Base-by-base conservation (phyloP, 1,140 invertebrate species). In the Dermatophagoides farinae region DNA sequence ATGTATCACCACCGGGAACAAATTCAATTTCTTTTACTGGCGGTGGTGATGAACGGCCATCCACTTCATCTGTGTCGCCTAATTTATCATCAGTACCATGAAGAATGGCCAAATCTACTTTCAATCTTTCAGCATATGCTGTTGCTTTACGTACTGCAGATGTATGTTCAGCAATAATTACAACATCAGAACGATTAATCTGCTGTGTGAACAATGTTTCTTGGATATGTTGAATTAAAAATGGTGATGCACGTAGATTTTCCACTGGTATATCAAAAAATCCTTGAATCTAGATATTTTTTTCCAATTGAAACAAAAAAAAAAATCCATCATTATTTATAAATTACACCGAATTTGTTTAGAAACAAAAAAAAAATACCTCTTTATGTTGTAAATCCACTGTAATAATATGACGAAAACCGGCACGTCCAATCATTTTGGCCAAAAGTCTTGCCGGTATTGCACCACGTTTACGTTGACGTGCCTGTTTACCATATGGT, bases 371-470 rank as follows among this genome's bases (percentile, higher is more conserved):
- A n/a, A n/a, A n/a, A n/a, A n/a, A n/a, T 54, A 97, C 96, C 76
- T 98, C 95, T 71, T 98, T 98, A 70, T 96, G 90, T 73, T 98
- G 95, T 12, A 99, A 76, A 76, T 99, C 95, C 86, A 99, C 92
- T 0, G 93, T 97, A 60, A 97, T 97, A 40, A 97, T 80, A 69
- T 97, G 91, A 41, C 83, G 88, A 25, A 97, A 77, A 38, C 76
- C 93, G 43, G 92, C 89, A 68, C 87, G 89, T 69, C 84, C 86
- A 75, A 95, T 82, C 87, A 96, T 91, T 72, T 95, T 88, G 43
- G 93, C 93, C 38, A 98, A 72, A 6, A 98, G 75, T 75, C 97
- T 97, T 39, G 88, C 86, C 0, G 96, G 90, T 68, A 97, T 97
- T 67, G 88, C 91, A 0, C 93, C 93, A 49, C 93, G 79, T 73